Base-by-base conservation (phyloP, 1,140 invertebrate species). In the Penaeus indicus region DNA sequence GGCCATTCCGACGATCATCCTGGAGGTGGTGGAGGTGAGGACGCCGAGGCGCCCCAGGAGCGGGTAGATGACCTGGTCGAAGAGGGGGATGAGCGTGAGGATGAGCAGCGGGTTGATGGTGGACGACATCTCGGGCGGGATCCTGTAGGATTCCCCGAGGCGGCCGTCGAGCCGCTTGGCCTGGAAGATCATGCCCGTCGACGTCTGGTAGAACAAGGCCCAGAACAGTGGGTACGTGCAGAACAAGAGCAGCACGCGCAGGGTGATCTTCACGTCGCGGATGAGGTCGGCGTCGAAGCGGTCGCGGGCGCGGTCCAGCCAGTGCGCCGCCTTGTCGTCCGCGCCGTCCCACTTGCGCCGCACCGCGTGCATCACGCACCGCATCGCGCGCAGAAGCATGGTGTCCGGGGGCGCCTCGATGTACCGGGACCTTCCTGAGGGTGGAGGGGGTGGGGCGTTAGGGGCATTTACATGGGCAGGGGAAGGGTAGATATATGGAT, bases 101-200 rank as follows among this genome's bases (percentile, higher is more conserved):
- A 98, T 97, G 5, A 98, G 93, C 1, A 99, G 92, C 0, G 98
- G 96, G 92, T 97, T 98, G 4, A 98, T 92, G 18, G 90, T 83
- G 10, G 87, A 90, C 4, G 90, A 89, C 62, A 90, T 81, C 60
- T 90, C 90, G 0, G 90, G 86, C 18, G 90, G 90, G 64, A 90
- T 90, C 3, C 84, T 82, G 82, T 90, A 89, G 5, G 77, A 80
- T 1, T 25, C 54, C 2, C 95, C 94, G 3, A 98, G 92, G 21
- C 95, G 92, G 18, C 98, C 97, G 92, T 97, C 94, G 96, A 99
- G 97, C 89, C 96, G 94, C 0, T 95, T 95, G 19, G 98, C 98
- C 94, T 99, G 98, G 88, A 99, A 95, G 0, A 93, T 93, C 94
- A 94, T 94, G 97, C 98, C 98, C 97, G 99, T 79, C 96, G 94